phyloP scores from a whole-genome alignment of 2,797 vertebrate species.

The Aselliscus stoliczkanus region DNA sequence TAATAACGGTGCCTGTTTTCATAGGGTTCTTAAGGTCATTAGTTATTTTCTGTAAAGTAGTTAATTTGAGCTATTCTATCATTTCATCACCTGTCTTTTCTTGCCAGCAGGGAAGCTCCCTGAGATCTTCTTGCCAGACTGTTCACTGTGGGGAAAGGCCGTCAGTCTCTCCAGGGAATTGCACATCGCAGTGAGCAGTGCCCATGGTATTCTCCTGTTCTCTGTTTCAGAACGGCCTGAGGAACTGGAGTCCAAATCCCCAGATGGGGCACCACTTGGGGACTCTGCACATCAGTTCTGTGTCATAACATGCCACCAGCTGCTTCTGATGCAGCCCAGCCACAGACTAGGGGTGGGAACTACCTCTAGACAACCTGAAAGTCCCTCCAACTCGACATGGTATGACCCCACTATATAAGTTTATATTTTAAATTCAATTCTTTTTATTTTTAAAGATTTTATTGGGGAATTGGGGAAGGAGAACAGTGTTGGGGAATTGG shows the following conservation, averaged over 20 bases:
- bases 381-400: neutral
- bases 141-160: neutral
- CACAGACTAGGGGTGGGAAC: neutral
- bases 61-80: neutral
- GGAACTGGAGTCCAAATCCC: no score
- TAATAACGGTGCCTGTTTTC: neutral
- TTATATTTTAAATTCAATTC: neutral
- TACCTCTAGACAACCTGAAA: neutral
- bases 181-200: accelerated
- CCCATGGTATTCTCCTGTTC: neutral
- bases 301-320: accelerated
- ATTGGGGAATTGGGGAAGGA: no score
- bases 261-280: accelerated
- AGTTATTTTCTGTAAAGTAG: neutral
- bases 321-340: neutral
- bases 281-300: neutral
- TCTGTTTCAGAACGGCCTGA: neutral
- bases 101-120: neutral
- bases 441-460: no score
- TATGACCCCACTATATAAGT: neutral
- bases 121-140: neutral
- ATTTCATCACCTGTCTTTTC: neutral
- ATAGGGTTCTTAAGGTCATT: neutral
- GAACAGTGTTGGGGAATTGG: no score
- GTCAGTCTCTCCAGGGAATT: neutral